phyloP scores from a whole-genome alignment of 2,888 invertebrate species.

The Diabrotica balteata region DNA sequence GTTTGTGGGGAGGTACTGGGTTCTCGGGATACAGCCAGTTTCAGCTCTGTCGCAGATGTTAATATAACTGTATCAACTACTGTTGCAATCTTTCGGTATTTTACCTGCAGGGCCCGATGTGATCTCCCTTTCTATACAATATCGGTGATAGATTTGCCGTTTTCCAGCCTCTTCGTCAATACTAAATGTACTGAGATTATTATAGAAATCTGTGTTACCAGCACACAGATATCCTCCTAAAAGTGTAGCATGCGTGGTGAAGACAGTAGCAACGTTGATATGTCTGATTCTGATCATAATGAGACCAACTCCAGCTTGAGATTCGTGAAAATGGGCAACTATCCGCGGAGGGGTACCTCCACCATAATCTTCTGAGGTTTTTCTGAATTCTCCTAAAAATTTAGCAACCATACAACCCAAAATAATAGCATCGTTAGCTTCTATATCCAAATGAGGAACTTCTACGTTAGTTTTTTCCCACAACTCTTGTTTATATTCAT shows the following conservation, averaged over 20 bases:
- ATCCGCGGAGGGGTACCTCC: constrained; percentile 74
- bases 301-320: constrained; percentile 96
- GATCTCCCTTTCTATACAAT: constrained; percentile 95
- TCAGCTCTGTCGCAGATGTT: no score
- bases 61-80: no score
- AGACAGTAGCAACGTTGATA: constrained; percentile 92
- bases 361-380: constrained; percentile 71
- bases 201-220: constrained; percentile 98
- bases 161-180: constrained; percentile 99
- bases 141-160: constrained; percentile 97
- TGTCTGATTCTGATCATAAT: constrained; percentile 85
- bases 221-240: constrained; percentile 97
- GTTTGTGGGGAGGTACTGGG: no score
- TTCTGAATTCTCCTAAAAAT: constrained; percentile 86
- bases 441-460: constrained; percentile 92
- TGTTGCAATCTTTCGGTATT: constrained; percentile 59
- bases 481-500: constrained; percentile 92
- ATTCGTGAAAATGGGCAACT: constrained; percentile 97
- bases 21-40: no score
- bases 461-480: constrained; percentile 91
- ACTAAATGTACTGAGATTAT: constrained; percentile 91
- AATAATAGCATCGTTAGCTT: constrained; percentile 96
- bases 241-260: constrained; percentile 98
- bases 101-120: constrained; percentile 85
- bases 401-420: constrained; percentile 95